Evolutionary conservation across 2,888 invertebrate genomes (phyloP), one percentile per base, ranked within the genome.

Genomic region (Prosapia bicincta): DNA sequence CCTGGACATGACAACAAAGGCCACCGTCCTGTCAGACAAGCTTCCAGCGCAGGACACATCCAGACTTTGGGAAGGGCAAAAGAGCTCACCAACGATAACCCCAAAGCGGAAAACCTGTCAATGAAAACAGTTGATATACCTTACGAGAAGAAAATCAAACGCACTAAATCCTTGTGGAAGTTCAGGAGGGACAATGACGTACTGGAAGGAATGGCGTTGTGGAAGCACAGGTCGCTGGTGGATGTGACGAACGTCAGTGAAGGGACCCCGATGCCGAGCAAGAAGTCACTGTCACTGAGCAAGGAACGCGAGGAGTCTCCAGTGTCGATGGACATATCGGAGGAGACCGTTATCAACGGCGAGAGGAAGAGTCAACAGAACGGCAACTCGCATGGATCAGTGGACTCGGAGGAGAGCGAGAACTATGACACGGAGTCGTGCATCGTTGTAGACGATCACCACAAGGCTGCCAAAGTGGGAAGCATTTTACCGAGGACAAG

Each of bases 161-260:
- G 95, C 69, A 94, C 94, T 0, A 95, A 94, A 83, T 94, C 94
- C 0, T 93, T 95, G 83, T 95, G 95, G 95, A 91, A 92, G 82
- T 94, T 95, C 81, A 91, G 94, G 25, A 89, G 91, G 75, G 86
- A 86, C 72, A 89, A 89, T 81, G 94, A 94, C 78, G 93, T 94
- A 71, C 86, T 95, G 81, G 94, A 94, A 82, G 95, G 95, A 0
- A 95, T 95, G 94, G 91, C 94, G 0, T 86, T 95, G 73, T 95
- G 95, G 95, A 92, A 92, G 82, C 95, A 95, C 83, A 88, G 94
- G 38, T 94, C 95, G 80, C 87, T 95, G 78, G 93, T 95, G 0
- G 93, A 93, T 81, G 90, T 92, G 65, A 79, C 79, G 54, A 32
- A 69, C 28, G 86, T 88, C 83, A 89, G 87, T 84, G 88, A 88